These are phyloP conservation scores for Macrosteles quadrilineatus DNA, from an alignment of 1,140 invertebrate genomes.

Conservation along the genomic window DNA sequence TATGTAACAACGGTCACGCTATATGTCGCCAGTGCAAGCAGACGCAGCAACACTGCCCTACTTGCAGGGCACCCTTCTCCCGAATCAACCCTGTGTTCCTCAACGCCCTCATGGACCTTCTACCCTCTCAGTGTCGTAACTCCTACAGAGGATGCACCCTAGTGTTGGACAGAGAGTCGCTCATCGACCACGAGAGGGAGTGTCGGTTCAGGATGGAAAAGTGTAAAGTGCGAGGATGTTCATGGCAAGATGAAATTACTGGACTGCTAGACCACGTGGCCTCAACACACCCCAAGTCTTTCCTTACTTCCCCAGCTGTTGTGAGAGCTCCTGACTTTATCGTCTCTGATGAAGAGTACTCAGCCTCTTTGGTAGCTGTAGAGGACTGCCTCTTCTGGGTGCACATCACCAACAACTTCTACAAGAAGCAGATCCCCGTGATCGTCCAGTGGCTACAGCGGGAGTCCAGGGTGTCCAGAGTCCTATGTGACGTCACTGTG, in stretches of 20 bases:
- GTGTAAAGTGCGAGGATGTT: neutral
- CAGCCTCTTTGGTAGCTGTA: neutral
- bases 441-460: neutral
- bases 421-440: conserved; percentile 4
- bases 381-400: conserved; percentile 1
- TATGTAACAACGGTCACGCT: conserved; percentile 9
- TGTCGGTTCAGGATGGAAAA: neutral
- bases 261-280: neutral
- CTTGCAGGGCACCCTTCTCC: neutral
- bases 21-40: conserved; percentile 9
- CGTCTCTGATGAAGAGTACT: neutral
- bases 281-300: neutral
- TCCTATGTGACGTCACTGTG: neutral
- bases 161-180: neutral
- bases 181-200: neutral
- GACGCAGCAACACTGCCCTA: neutral
- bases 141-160: neutral
- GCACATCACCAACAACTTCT: conserved; percentile 7
- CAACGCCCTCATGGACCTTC: neutral
- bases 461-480: neutral
- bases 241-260: neutral
- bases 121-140: conserved; percentile 6
- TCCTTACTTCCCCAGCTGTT: neutral
- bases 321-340: neutral
- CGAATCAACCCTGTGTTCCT: conserved; percentile 5